Evolutionary conservation across 2,797 vertebrate species (phyloP).

Genomic region (Acanthurus leucopareius): DNA sequence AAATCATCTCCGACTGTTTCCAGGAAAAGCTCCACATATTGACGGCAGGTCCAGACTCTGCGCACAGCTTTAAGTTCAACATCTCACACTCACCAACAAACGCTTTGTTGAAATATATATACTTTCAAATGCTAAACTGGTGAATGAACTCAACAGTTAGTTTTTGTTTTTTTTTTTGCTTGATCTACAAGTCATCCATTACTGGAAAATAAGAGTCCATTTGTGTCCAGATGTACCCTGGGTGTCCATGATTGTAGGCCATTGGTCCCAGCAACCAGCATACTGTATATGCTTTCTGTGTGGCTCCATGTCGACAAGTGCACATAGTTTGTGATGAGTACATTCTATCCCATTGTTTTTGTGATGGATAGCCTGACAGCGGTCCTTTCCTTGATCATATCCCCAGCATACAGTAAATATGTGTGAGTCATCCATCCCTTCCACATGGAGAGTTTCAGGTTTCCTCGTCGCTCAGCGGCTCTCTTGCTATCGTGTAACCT

Average conservation of each 20-base stretch:
- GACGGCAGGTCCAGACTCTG: slow-evolving; percentile 30
- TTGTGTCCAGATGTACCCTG: slow-evolving; percentile 65
- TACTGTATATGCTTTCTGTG: slow-evolving; percentile 38
- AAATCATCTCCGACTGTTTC: slow-evolving; percentile 39
- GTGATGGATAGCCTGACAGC: slow-evolving; percentile 67
- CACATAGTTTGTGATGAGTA: slow-evolving; percentile 56
- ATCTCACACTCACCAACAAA: slow-evolving; percentile 50
- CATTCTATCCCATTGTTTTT: slow-evolving; percentile 67
- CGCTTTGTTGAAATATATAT: slow-evolving; percentile 71
- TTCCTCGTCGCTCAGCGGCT: slow-evolving; percentile 63
- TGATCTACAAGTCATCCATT: slow-evolving; percentile 47
- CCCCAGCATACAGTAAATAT: slow-evolving; percentile 65
- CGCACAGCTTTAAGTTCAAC: slow-evolving; percentile 34
- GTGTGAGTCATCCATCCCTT: slow-evolving; percentile 76
- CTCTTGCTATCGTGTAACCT: slow-evolving; percentile 96
- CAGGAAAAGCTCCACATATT: slow-evolving; percentile 52
- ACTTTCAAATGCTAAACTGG: slow-evolving; percentile 65
- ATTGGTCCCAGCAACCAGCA: slow-evolving; percentile 53
- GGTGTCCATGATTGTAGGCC: slow-evolving; percentile 63
- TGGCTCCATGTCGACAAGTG: slow-evolving; percentile 48
- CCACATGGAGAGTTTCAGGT: slow-evolving; percentile 67
- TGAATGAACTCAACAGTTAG: slow-evolving; percentile 27
- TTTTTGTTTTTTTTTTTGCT: slow-evolving; percentile 4
- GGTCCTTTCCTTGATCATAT: slow-evolving; percentile 60
- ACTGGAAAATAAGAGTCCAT: slow-evolving; percentile 55